A percentile compares a stretch with the other conserved stretches of the same genome.
phyloP scores from a whole-genome alignment of 2,113 vertebrate genomes.

The Pycnonotus jocosus region DNA sequence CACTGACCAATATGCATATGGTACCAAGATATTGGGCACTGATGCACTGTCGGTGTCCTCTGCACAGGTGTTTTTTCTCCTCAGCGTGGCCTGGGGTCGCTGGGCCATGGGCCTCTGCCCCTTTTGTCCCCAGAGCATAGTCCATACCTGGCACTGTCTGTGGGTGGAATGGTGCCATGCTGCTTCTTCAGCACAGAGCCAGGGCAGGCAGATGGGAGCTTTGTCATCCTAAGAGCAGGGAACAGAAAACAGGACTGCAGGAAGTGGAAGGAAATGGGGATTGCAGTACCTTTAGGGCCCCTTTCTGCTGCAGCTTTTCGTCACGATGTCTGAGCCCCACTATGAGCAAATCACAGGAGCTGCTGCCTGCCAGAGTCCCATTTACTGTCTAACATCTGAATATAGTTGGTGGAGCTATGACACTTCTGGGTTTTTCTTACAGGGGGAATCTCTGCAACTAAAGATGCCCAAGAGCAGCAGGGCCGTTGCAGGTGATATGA shows the following conservation, averaged over 20 bases:
- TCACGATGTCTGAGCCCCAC: not conserved
- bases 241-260: not conserved
- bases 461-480: not conserved
- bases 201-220: not conserved
- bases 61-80: rapidly evolving
- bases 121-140: not conserved
- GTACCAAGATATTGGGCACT: not conserved
- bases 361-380: rapidly evolving
- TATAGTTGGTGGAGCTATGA: not conserved
- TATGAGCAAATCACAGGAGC: not conserved
- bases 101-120: not conserved
- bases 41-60: rapidly evolving
- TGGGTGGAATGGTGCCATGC: not conserved
- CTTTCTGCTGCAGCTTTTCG: not conserved
- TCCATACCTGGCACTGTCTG: rapidly evolving
- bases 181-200: not conserved
- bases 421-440: not conserved
- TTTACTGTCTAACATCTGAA: not conserved
- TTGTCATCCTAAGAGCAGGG: not conserved
- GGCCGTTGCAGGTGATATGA: not conserved
- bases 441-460: not conserved
- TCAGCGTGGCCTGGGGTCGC: not conserved
- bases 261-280: rapidly evolving
- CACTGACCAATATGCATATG: not conserved
- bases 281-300: not conserved